Conservation (phyloP, 2,888 invertebrate species). For the Dioctria rufipes region DNA sequence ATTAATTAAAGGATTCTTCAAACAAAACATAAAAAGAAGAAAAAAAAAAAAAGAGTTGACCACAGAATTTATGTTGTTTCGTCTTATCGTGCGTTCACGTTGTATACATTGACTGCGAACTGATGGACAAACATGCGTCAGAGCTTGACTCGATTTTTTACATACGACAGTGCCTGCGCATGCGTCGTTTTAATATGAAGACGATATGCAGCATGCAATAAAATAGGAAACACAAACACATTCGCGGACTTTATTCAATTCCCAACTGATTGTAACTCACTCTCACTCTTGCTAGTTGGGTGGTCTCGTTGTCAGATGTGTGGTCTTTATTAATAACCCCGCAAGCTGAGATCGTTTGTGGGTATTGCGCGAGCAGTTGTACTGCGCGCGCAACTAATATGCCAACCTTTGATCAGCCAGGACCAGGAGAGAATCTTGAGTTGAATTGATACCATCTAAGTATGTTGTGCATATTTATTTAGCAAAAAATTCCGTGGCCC, state of each 20-base stretch:
- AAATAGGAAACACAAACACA: conserved; percentile 47
- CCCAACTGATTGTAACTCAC: conserved; percentile 46
- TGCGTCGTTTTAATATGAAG: conserved; percentile 11
- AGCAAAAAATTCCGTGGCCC: neutral
- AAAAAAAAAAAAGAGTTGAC: conserved; percentile 14
- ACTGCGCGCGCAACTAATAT: conserved; percentile 15
- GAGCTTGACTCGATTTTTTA: conserved; percentile 21
- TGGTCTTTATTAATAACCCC: conserved; percentile 71
- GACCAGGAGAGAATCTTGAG: conserved; percentile 11
- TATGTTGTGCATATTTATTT: neutral
- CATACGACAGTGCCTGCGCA: neutral
- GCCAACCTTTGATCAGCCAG: neutral
- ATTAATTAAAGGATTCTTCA: conserved; percentile 49
- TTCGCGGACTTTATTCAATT: conserved; percentile 38
- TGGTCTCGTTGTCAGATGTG: conserved; percentile 71
- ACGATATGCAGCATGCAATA: conserved; percentile 27
- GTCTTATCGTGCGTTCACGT: conserved; percentile 41
- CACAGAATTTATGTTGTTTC: conserved; percentile 38
- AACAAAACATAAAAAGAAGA: neutral
- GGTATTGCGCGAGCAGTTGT: conserved; percentile 9
- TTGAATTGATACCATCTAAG: conserved; percentile 28
- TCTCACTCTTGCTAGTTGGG: conserved; percentile 65
- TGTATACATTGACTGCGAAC: neutral
- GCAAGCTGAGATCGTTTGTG: conserved; percentile 22
- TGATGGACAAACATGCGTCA: conserved; percentile 49